phyloP scores from a whole-genome alignment of 2,888 invertebrate genomes.

The Kuschelorhynchus macadamiae region DNA sequence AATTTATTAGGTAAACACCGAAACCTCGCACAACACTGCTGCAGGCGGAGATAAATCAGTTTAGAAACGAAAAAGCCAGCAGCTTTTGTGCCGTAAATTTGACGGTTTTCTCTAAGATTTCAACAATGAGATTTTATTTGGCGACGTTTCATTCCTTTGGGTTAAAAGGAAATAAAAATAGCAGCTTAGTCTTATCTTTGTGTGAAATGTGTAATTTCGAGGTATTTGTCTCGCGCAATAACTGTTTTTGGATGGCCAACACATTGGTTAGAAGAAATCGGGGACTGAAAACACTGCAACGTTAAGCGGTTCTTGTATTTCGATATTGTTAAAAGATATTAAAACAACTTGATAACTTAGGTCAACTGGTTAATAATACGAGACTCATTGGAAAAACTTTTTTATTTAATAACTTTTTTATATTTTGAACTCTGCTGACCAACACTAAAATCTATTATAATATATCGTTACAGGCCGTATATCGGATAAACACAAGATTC shows the following conservation, averaged over 20 bases:
- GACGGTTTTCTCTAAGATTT: constrained; percentile 48
- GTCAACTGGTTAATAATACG: too few species aligned
- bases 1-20: constrained; percentile 47
- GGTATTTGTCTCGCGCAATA: constrained; percentile 33
- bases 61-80: constrained; percentile 44
- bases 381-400: too few species aligned
- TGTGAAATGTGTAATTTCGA: constrained; percentile 44
- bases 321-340: too few species aligned
- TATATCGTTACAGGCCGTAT: too few species aligned
- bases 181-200: constrained; percentile 46
- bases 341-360: too few species aligned
- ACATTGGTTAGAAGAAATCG: constrained; percentile 29
- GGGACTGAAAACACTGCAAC: neutral
- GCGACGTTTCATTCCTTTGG: constrained; percentile 45
- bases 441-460: too few species aligned
- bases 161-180: constrained; percentile 46
- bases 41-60: constrained; percentile 45
- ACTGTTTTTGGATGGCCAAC: constrained; percentile 35
- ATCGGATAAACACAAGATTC: too few species aligned
- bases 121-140: constrained; percentile 50
- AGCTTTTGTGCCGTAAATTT: constrained; percentile 45
- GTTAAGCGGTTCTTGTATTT: neutral
- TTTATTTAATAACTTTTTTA: too few species aligned
- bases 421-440: too few species aligned
- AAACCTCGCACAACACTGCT: constrained; percentile 42